Evolutionary conservation across 2,797 vertebrate genomes (phyloP), one percentile per base, ranked within the genome.

Genomic region (Jordanella pulchra): DNA sequence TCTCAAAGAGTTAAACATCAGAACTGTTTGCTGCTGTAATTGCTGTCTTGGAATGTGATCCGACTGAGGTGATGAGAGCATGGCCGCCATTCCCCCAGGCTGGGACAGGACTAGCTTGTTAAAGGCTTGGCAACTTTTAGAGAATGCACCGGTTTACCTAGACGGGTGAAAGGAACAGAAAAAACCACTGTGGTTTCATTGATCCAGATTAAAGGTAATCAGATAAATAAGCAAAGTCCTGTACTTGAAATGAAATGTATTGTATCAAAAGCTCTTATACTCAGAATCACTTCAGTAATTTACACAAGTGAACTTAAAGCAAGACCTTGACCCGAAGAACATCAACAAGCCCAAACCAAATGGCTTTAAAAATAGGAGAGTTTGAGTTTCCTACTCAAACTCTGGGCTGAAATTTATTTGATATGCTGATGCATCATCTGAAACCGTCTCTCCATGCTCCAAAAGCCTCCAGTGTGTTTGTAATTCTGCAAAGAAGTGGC

Each of bases 1-100:
- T 73, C 86, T 65, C 65, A 18, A 84, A 77, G 80, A 81, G 80
- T 84, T 83, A 83, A 86, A 77, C 81, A 85, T 84, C 78, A 75
- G 71, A 86, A 88, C 53, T 78, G 79, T 79, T 80, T 50, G 79
- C 75, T 58, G 66, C 79, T 73, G 67, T 87, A 90, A 91, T 79
- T 81, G 80, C 77, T 82, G 73, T 25, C 68, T 73, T 65, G 69
- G 69, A 77, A 72, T 71, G 65, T 42, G 51, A 83, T 72, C 72
- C 66, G 70, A 76, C 58, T 27, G 77, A 76, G 73, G 3, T 50
- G 79, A 84, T 84, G 73, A 45, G 77, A 76, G 80, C 5, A 30
- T 74, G 72, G 81, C 74, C 75, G 76, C 84, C 82, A 23, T 73
- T 81, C 75, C 77, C 66, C 54, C 63, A 71, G 79, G 17, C 75